phyloP scores from a whole-genome alignment of 2,888 invertebrate species.

The Caenorhabditis afra region DNA sequence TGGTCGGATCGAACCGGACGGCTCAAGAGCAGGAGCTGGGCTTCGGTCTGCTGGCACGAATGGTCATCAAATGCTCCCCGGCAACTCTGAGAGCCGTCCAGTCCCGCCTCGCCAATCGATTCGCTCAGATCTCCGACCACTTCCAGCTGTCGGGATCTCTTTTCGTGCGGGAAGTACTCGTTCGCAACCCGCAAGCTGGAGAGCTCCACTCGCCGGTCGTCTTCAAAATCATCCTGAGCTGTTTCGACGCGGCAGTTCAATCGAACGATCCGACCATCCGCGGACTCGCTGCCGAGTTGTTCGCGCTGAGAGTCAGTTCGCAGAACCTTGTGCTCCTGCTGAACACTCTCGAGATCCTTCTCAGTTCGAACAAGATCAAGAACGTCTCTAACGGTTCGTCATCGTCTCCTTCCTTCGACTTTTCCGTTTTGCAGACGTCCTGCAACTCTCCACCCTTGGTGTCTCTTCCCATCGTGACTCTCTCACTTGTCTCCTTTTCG shows the following conservation, averaged over 20 bases:
- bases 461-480: conserved; percentile 19
- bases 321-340: conserved; percentile 28
- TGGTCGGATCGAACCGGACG: conserved; percentile 39
- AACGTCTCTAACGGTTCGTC: conserved; percentile 27
- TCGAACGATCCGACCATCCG: conserved; percentile 27
- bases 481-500: conserved; percentile 39
- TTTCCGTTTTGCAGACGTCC: conserved; percentile 43
- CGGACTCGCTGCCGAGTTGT: conserved; percentile 55
- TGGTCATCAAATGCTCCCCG: conserved; percentile 56
- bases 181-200: conserved; percentile 58
- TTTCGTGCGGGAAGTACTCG: conserved; percentile 61
- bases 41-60: conserved; percentile 53
- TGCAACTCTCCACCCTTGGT: conserved; percentile 43
- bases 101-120: conserved; percentile 61
- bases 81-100: conserved; percentile 53
- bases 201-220: conserved; percentile 54
- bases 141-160: conserved; percentile 50
- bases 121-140: conserved; percentile 50
- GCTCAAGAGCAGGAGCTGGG: conserved; percentile 46
- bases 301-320: conserved; percentile 52
- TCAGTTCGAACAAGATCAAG: conserved; percentile 29
- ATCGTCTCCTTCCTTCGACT: too few species aligned
- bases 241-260: conserved; percentile 48
- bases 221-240: conserved; percentile 37
- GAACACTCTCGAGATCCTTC: conserved; percentile 49